Evolutionary conservation across 2,888 invertebrate genomes (phyloP).

Genomic region (Pseudanteris insignis): DNA sequence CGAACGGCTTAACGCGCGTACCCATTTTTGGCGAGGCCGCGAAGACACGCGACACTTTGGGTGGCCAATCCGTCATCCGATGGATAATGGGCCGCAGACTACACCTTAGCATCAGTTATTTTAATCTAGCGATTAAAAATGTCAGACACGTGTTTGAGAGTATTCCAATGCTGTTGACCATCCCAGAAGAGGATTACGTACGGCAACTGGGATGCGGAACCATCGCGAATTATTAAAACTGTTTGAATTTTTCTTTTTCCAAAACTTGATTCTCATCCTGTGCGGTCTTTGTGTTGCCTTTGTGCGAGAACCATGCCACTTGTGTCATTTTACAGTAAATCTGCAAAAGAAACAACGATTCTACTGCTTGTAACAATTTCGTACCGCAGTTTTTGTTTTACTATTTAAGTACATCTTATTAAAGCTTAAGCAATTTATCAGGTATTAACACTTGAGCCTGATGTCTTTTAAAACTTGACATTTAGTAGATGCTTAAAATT

Average conservation of each 20-base stretch:
- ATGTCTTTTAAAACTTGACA: no score
- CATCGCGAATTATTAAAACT: slow-evolving; percentile 42
- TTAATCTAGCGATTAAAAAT: slow-evolving; percentile 65
- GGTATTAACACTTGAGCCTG: no score
- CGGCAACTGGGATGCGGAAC: slow-evolving; percentile 44
- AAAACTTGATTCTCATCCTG: slow-evolving; percentile 15
- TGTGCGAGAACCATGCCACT: slow-evolving; percentile 4
- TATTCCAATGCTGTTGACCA: slow-evolving; percentile 47
- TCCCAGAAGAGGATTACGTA: slow-evolving; percentile 52
- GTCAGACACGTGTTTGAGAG: slow-evolving; percentile 63
- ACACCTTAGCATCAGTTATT: slow-evolving; percentile 62
- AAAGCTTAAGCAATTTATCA: no score
- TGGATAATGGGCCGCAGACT: slow-evolving; percentile 58
- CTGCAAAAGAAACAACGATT: no score
- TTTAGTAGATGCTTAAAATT: no score
- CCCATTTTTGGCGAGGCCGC: slow-evolving; percentile 34
- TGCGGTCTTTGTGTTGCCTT: slow-evolving; percentile 27
- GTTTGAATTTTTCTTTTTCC: slow-evolving; percentile 24
- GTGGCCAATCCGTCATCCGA: slow-evolving; percentile 55
- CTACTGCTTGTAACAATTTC: slow-evolving; percentile 1
- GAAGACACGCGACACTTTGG: slow-evolving; percentile 58
- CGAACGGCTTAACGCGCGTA: slow-evolving; percentile 28
- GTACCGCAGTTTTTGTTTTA: no score
- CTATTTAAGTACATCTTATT: no score
- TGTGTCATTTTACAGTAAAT: slow-evolving; percentile 19